Evolutionary conservation across 2,113 vertebrate species (phyloP).

Genomic region (Planiliza haematocheilus): DNA sequence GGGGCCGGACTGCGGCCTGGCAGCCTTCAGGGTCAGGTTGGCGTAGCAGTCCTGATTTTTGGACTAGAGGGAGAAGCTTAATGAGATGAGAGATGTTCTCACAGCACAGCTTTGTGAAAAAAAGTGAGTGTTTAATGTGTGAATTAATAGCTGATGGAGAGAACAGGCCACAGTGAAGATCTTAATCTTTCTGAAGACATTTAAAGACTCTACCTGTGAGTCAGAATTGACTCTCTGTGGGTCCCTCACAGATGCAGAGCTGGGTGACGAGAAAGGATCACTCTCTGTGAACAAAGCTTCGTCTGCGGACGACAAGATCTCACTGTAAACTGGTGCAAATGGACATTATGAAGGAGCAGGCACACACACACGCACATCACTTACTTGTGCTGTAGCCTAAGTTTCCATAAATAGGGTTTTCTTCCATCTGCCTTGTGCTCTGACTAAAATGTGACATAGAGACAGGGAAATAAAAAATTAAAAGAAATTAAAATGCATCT

Average conservation of each 20-base stretch:
- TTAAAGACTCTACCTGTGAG: slow-evolving; percentile 53
- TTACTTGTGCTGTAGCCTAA: slow-evolving; percentile 65
- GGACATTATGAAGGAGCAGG: neutral
- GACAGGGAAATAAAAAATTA: slow-evolving; percentile 25
- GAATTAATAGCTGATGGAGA: neutral
- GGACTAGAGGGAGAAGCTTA: slow-evolving; percentile 35
- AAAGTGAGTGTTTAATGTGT: neutral
- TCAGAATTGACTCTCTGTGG: slow-evolving; percentile 20
- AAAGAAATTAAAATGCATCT: too few species aligned
- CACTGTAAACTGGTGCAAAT: slow-evolving; percentile 6
- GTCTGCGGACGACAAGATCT: slow-evolving; percentile 35
- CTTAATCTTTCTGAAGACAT: neutral
- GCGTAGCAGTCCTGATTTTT: slow-evolving; percentile 79
- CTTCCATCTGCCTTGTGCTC: slow-evolving; percentile 75
- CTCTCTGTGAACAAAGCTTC: slow-evolving; percentile 9
- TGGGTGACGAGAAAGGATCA: slow-evolving; percentile 27
- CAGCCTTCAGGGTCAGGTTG: slow-evolving; percentile 79
- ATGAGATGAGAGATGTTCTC: neutral
- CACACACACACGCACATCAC: neutral
- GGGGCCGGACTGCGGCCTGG: slow-evolving; percentile 57
- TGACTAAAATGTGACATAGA: slow-evolving; percentile 47
- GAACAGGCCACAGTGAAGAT: neutral
- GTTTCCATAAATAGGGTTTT: slow-evolving; percentile 85
- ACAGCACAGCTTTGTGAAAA: neutral
- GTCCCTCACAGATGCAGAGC: slow-evolving; percentile 43